Conservation (phyloP, 64 coral and sea anemone species). For the Hydrozoanthus tunicans region DNA sequence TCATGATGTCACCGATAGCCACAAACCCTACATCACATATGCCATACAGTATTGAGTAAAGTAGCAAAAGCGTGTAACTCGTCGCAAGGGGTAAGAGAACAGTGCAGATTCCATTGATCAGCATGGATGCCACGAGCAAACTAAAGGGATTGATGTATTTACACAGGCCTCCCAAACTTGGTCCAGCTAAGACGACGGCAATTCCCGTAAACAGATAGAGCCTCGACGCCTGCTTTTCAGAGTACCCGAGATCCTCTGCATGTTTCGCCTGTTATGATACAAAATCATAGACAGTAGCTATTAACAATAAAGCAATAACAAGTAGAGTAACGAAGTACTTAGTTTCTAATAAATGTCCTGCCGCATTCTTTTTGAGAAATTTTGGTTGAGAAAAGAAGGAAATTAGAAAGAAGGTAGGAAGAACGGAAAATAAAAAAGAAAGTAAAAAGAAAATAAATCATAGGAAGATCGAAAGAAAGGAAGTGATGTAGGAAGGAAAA, state of each 20-base stretch:
- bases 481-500: not conserved
- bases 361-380: no score
- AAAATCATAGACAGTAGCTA: not conserved
- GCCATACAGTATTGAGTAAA: conserved; percentile 40
- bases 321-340: not conserved
- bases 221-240: conserved; percentile 22
- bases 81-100: conserved; percentile 15
- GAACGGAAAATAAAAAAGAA: not conserved
- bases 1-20: conserved; percentile 47
- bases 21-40: conserved; percentile 45
- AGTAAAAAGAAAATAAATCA: not conserved
- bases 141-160: conserved; percentile 11
- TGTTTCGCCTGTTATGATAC: conserved; percentile 27
- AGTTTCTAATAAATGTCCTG: not conserved
- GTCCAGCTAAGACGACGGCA: not conserved
- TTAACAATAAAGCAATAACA: not conserved
- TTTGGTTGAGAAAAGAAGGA: not conserved
- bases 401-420: not conserved
- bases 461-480: not conserved
- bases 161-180: conserved; percentile 35
- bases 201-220: conserved; percentile 21
- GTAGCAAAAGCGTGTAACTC: not conserved
- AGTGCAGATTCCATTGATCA: conserved; percentile 28
- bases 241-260: conserved; percentile 38
- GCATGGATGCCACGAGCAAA: conserved; percentile 33